phyloP scores from a whole-genome alignment of 2,797 vertebrate genomes.

The Cossypha niveicapilla region DNA sequence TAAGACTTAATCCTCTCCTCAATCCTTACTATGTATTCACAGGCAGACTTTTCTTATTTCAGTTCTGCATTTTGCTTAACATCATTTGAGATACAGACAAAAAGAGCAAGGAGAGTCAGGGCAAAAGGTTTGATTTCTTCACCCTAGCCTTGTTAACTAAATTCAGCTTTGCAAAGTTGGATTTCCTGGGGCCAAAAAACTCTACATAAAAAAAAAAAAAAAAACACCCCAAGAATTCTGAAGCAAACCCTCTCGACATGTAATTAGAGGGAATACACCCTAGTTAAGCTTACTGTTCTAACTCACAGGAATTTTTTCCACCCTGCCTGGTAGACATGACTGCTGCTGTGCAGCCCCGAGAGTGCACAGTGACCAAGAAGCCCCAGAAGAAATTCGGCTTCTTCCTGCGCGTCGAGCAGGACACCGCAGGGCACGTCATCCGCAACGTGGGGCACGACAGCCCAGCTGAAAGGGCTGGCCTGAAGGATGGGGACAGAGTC shows the following conservation, averaged over 20 bases:
- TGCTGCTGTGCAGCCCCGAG: constrained; percentile 71
- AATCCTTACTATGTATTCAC: background rate
- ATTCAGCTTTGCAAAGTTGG: background rate
- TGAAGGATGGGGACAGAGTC: constrained; percentile 91
- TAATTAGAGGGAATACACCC: background rate
- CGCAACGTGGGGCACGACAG: constrained; percentile 84
- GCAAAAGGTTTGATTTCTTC: background rate
- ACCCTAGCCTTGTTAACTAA: background rate
- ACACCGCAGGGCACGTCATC: constrained; percentile 86
- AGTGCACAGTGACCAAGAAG: constrained; percentile 84
- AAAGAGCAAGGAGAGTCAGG: background rate
- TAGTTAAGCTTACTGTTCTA: background rate
- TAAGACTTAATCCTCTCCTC: background rate
- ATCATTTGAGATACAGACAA: background rate
- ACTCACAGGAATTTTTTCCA: background rate
- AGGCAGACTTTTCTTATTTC: background rate
- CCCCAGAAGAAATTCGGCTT: constrained; percentile 86
- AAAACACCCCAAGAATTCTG: background rate
- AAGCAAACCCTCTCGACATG: background rate
- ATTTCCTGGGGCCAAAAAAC: background rate
- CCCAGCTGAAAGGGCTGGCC: constrained; percentile 85
- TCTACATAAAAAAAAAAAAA: too few relatives aligned
- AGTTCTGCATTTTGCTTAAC: background rate
- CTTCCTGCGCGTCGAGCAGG: constrained; percentile 85
- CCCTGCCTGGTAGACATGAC: constrained; percentile 78